These are phyloP conservation scores for Aspiorhynchus laticeps DNA, from an alignment of 2,113 vertebrate genomes.

Conservation along the genomic window DNA sequence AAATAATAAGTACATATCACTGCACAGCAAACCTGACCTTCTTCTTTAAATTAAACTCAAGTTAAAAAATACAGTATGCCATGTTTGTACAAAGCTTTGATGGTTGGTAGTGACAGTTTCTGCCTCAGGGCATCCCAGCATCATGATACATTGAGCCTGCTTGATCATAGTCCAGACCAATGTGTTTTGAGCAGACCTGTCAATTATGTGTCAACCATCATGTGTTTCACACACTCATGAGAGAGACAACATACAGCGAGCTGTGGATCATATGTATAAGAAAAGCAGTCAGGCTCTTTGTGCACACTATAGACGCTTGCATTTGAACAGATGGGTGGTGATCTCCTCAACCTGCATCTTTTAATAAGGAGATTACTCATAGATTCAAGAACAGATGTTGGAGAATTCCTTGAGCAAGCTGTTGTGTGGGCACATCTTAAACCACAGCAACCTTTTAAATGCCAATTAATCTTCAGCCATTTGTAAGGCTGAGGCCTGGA, in stretches of 20 bases:
- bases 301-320: neutral
- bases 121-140: neutral
- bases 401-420: constrained; percentile 54
- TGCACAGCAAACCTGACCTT: neutral
- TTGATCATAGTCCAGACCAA: neutral
- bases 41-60: neutral
- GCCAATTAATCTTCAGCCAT: constrained; percentile 49
- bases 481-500: constrained; percentile 25
- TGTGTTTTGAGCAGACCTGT: neutral
- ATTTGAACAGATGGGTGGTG: neutral
- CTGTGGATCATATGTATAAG: neutral
- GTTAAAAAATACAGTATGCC: neutral
- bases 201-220: neutral
- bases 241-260: neutral
- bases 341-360: constrained; percentile 27
- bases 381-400: constrained; percentile 16
- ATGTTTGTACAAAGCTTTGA: neutral
- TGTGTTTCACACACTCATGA: neutral
- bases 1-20: too few relatives aligned
- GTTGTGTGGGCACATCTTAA: constrained; percentile 46
- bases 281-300: neutral
- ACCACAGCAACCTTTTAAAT: constrained; percentile 31
- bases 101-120: constrained; percentile 1
- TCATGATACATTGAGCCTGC: neutral
- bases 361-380: constrained; percentile 7